Evolutionary conservation across 2,888 invertebrate species (phyloP).

Genomic region (Leptopilina syphax): DNA sequence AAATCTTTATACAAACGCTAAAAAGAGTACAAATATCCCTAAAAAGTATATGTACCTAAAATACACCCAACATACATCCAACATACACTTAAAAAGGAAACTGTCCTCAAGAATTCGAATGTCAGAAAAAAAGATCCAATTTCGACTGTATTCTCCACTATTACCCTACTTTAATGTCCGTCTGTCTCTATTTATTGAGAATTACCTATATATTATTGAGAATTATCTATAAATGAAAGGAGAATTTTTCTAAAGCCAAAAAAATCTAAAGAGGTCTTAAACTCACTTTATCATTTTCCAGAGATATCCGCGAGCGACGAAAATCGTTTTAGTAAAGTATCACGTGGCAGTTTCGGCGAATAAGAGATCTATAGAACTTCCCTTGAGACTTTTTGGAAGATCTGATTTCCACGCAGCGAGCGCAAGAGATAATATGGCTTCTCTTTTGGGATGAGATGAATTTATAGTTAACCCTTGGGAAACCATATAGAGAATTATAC

Average conservation of each 20-base stretch:
- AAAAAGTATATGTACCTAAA: background rate
- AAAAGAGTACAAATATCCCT: background rate
- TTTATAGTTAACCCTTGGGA: conserved; percentile 19
- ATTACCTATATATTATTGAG: too few species aligned
- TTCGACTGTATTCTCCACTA: too few species aligned
- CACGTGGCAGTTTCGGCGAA: conserved; percentile 1
- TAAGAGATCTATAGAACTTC: conserved; percentile 46
- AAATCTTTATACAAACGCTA: background rate
- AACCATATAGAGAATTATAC: background rate
- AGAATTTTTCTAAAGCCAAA: too few species aligned
- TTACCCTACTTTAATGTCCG: too few species aligned
- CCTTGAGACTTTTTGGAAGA: conserved; percentile 59
- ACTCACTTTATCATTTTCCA: too few species aligned
- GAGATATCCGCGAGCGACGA: background rate
- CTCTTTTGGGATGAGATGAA: conserved; percentile 24
- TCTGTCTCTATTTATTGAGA: too few species aligned
- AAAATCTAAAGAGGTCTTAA: too few species aligned
- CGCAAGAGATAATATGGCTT: background rate
- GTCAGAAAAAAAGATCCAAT: too few species aligned
- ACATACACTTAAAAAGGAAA: background rate
- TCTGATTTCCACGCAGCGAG: conserved; percentile 55
- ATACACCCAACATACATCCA: too few species aligned
- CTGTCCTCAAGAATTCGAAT: too few species aligned
- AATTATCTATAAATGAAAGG: too few species aligned
- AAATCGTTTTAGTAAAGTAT: conserved; percentile 42